Conservation (phyloP, 2,113 vertebrate genomes). For the Alethe diademata region DNA sequence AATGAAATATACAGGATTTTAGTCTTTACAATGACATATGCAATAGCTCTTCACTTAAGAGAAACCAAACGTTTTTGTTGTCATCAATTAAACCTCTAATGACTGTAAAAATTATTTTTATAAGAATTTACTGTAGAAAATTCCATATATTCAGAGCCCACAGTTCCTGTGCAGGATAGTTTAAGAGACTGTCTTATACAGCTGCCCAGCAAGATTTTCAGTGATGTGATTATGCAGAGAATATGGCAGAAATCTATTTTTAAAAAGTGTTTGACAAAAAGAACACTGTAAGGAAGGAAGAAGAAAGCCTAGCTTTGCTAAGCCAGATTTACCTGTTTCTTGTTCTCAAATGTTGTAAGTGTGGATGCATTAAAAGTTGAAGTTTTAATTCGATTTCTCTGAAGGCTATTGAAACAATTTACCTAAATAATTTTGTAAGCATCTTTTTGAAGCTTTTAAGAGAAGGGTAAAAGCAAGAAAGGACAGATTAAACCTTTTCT, state of each 20-base stretch:
- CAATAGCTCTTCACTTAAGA: neutral
- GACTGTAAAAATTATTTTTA: neutral
- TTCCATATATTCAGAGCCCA: neutral
- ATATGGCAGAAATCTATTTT: neutral
- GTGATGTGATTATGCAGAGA: neutral
- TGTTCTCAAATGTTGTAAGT: neutral
- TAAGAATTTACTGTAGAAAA: neutral
- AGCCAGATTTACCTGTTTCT: neutral
- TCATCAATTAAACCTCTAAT: neutral
- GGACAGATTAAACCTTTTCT: neutral
- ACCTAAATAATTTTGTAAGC: neutral
- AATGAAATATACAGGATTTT: neutral
- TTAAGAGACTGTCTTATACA: neutral
- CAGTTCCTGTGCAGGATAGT: neutral
- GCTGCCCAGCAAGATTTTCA: neutral
- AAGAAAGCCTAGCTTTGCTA: neutral
- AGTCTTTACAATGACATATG: neutral
- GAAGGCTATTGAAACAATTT: neutral
- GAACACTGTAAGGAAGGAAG: neutral
- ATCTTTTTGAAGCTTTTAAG: neutral
- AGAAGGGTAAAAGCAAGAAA: neutral
- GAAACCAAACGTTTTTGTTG: neutral
- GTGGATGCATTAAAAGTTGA: neutral
- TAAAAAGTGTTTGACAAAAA: neutral
- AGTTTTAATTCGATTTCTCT: neutral